phyloP scores from a whole-genome alignment of 2,113 vertebrate species.

The Natator depressus region DNA sequence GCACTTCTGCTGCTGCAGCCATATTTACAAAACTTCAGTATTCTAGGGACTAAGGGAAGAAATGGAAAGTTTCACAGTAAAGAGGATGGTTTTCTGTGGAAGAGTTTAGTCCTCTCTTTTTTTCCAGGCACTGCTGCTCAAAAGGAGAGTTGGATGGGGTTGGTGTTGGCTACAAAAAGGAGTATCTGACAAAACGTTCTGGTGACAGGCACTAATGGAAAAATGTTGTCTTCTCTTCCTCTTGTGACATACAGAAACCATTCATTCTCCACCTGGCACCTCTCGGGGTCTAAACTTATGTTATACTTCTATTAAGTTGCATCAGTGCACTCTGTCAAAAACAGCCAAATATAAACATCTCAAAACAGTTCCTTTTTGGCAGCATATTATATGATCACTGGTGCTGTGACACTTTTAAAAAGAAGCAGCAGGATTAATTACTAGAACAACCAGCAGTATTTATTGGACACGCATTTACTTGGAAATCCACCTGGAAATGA shows the following conservation, averaged over 20 bases:
- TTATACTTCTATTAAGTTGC: neutral
- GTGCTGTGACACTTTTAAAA: neutral
- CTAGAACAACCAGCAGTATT: slow-evolving; percentile 1
- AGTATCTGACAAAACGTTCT: neutral
- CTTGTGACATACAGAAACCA: neutral
- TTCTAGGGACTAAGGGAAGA: neutral
- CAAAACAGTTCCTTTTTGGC: neutral
- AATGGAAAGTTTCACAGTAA: neutral
- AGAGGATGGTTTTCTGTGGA: neutral
- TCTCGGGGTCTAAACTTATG: neutral
- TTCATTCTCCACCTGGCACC: neutral
- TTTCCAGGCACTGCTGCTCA: neutral
- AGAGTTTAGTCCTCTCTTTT: neutral
- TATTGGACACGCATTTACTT: neutral
- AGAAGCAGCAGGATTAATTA: slow-evolving; percentile 17
- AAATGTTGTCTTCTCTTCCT: slow-evolving; percentile 11
- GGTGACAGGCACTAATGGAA: neutral
- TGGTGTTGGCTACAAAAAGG: neutral
- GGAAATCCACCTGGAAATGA: neutral
- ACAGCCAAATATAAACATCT: neutral
- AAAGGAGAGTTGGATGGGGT: neutral
- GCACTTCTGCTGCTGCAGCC: neutral
- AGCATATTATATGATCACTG: neutral
- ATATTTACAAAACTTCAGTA: neutral
- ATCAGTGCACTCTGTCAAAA: slow-evolving; percentile 10